A percentile compares a stretch with the other conserved stretches of the same genome.
These are phyloP conservation scores for Zaprionus capensis DNA, from an alignment of 1,140 invertebrate species.

Conservation along the genomic window DNA sequence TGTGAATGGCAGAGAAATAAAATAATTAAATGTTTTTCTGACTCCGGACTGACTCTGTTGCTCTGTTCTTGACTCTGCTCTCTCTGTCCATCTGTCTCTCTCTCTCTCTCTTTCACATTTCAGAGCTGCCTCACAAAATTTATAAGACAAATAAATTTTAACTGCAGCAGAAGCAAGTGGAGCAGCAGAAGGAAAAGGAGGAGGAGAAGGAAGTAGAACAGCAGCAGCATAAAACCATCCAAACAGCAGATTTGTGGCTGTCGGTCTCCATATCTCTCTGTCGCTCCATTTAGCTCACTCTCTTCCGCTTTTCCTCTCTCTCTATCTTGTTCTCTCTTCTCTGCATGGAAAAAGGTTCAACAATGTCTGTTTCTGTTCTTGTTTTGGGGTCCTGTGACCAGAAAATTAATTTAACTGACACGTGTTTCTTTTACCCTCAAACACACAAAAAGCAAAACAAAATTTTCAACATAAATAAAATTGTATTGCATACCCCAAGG, in stretches of 20 bases:
- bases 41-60: constrained; percentile 1
- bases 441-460: constrained; percentile 11
- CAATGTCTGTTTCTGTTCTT: constrained; percentile 26
- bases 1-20: constrained; percentile 39
- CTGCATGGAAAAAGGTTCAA: constrained; percentile 39
- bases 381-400: constrained; percentile 35
- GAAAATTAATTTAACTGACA: constrained; percentile 54
- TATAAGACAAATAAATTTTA: constrained; percentile 56
- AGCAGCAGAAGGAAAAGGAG: background rate
- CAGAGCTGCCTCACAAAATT: constrained; percentile 40
- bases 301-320: background rate
- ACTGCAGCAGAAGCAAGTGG: constrained; percentile 12
- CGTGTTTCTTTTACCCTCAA: constrained; percentile 38
- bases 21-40: constrained; percentile 48
- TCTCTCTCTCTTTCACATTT: background rate
- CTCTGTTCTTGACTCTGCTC: constrained; percentile 5
- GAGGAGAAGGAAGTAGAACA: background rate
- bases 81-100: background rate
- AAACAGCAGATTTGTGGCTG: constrained; percentile 48
- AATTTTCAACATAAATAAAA: constrained; percentile 45
- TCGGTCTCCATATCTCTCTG: background rate
- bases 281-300: background rate
- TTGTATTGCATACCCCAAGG: constrained; percentile 38
- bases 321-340: background rate
- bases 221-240: constrained; percentile 29